phyloP scores from a whole-genome alignment of 2,797 vertebrate genomes.

The Spinus olivaceus region DNA sequence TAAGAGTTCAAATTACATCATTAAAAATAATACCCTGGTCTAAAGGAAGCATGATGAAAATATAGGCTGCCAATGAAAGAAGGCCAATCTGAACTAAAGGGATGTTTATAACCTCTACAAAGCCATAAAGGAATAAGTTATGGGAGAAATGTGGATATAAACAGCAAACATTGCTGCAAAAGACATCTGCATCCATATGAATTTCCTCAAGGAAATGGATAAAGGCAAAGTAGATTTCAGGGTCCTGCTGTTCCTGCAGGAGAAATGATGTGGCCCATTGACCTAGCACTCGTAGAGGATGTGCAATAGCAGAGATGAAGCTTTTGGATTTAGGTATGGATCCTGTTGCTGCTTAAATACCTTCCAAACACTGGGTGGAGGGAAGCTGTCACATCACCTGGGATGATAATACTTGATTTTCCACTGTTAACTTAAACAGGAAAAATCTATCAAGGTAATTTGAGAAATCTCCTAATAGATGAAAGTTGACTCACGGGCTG shows the following conservation, averaged over 20 bases:
- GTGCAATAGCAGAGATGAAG: background rate
- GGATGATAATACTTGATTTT: background rate
- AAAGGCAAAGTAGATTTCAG: conserved; percentile 3
- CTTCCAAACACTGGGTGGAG: background rate
- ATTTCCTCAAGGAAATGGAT: conserved; percentile 3
- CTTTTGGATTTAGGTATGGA: background rate
- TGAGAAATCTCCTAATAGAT: background rate
- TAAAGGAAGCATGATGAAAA: background rate
- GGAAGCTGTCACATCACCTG: background rate
- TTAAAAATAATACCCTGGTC: conserved; percentile 37
- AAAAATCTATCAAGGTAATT: background rate
- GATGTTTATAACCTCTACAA: conserved; percentile 16
- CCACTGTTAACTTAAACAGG: background rate
- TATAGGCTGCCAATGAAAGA: background rate
- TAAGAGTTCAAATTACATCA: conserved; percentile 45
- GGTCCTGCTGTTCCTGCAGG: background rate
- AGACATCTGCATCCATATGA: background rate
- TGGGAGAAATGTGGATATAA: conserved; percentile 27
- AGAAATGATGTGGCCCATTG: conserved; percentile 6
- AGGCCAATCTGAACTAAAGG: background rate
- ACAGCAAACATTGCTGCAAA: conserved; percentile 12
- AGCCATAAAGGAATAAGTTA: conserved; percentile 33
- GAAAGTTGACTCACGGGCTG: background rate
- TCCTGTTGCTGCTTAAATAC: background rate
- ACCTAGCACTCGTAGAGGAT: background rate